phyloP scores from a whole-genome alignment of 2,888 invertebrate genomes.

The Melanostoma scalare region DNA sequence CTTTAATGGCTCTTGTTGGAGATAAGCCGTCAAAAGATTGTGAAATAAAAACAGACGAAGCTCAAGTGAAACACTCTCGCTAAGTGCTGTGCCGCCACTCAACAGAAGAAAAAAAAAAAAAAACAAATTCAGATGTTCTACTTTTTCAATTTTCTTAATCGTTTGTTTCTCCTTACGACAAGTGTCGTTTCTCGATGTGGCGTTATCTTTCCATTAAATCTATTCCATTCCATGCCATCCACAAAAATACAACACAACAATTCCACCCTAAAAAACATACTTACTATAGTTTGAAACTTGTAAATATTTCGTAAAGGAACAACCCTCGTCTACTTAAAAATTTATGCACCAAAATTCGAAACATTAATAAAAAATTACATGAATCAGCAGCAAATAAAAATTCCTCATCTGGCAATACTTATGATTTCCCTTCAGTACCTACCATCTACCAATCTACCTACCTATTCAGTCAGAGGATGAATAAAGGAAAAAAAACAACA shows the following conservation, averaged over 20 bases:
- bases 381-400: background rate
- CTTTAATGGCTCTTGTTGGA: constrained; percentile 3
- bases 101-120: background rate
- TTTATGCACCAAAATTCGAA: constrained; percentile 4
- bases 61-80: constrained; percentile 33
- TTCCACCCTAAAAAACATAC: background rate
- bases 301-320: background rate
- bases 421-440: constrained; percentile 28
- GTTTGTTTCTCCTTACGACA: constrained; percentile 9
- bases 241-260: background rate
- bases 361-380: constrained; percentile 25
- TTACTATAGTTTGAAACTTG: background rate
- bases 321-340: constrained; percentile 4
- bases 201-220: background rate
- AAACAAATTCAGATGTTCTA: constrained; percentile 21
- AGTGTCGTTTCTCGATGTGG: constrained; percentile 20
- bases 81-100: constrained; percentile 42
- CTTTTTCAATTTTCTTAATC: constrained; percentile 28
- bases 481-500: constrained; percentile 24
- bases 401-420: constrained; percentile 57
- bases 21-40: constrained; percentile 21
- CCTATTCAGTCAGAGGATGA: constrained; percentile 28
- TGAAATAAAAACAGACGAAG: constrained; percentile 22
- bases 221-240: background rate
- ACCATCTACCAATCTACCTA: background rate